A percentile compares a stretch with the other conserved stretches of the same genome.
phyloP scores from a whole-genome alignment of 1,140 invertebrate species.

The Drosophila lini region DNA sequence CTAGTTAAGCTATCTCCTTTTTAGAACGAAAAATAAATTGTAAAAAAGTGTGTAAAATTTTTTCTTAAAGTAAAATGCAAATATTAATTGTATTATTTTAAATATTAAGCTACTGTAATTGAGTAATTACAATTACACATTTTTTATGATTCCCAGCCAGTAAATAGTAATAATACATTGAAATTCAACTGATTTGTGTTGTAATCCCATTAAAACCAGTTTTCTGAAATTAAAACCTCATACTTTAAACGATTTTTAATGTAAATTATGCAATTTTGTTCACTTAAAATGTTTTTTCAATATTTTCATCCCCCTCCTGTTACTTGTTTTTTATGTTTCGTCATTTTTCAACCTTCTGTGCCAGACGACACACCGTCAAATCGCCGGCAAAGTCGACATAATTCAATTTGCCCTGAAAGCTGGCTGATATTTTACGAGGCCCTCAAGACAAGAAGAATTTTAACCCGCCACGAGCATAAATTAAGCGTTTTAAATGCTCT shows the following conservation, averaged over 20 bases:
- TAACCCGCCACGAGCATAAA: conserved; percentile 27
- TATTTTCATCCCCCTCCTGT: background rate
- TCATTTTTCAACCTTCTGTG: conserved; percentile 15
- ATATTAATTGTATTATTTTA: too few species aligned
- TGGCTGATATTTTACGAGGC: conserved; percentile 37
- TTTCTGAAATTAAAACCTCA: background rate
- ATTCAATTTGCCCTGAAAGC: conserved; percentile 41
- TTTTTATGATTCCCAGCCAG: too few species aligned
- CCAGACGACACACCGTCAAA: conserved; percentile 50
- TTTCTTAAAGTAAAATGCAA: too few species aligned
- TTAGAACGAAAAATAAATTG: too few species aligned
- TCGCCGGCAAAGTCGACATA: conserved; percentile 45
- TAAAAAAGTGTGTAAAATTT: too few species aligned
- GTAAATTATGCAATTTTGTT: background rate
- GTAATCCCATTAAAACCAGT: conserved; percentile 2
- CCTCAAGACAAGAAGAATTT: conserved; percentile 14
- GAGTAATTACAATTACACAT: background rate
- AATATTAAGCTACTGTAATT: too few species aligned
- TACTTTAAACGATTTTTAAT: background rate
- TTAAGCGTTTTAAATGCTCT: conserved; percentile 49
- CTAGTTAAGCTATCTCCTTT: background rate
- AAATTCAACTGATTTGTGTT: background rate
- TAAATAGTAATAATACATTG: background rate
- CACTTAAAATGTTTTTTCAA: background rate
- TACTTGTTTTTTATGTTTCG: background rate